Percentiles rank a stretch among this genome's conserved stretches.
These are phyloP conservation scores for Drosophila parthenogenetica DNA, from an alignment of 2,888 invertebrate species.

Conservation along the genomic window DNA sequence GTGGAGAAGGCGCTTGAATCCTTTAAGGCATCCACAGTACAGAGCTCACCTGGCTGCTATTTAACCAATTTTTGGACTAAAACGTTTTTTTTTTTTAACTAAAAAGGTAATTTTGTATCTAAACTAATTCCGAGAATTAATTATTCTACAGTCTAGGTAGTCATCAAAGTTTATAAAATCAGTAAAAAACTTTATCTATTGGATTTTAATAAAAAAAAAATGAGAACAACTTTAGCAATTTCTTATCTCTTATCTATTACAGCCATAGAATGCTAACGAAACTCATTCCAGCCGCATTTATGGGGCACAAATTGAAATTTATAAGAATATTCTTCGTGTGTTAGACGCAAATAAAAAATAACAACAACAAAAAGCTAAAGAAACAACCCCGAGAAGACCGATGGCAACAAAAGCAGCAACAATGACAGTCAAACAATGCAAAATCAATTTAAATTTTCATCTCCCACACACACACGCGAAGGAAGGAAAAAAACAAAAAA, in stretches of 20 bases:
- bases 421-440: slow-evolving; percentile 78
- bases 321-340: slow-evolving; percentile 71
- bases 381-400: slow-evolving; percentile 50
- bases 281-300: slow-evolving; percentile 46
- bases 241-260: slow-evolving; percentile 23
- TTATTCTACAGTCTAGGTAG: too few species aligned
- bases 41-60: background rate
- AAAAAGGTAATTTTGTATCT: too few species aligned
- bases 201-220: background rate
- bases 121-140: too few species aligned
- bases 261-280: slow-evolving; percentile 26
- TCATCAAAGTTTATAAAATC: background rate
- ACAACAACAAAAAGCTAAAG: slow-evolving; percentile 36
- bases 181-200: background rate
- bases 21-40: background rate
- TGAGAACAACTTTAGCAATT: background rate
- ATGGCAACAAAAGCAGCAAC: slow-evolving; percentile 64
- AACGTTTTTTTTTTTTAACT: background rate
- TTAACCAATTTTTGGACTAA: slow-evolving; percentile 4
- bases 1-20: background rate
- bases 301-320: slow-evolving; percentile 77
- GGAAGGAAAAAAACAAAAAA: slow-evolving; percentile 9
- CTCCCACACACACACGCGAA: slow-evolving; percentile 43
- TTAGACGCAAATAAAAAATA: slow-evolving; percentile 47
- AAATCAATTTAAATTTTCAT: slow-evolving; percentile 83